Percentiles rank a stretch among this genome's conserved stretches.
phyloP scores from a whole-genome alignment of 2,888 invertebrate genomes.

The Falcaria lacertinaria region DNA sequence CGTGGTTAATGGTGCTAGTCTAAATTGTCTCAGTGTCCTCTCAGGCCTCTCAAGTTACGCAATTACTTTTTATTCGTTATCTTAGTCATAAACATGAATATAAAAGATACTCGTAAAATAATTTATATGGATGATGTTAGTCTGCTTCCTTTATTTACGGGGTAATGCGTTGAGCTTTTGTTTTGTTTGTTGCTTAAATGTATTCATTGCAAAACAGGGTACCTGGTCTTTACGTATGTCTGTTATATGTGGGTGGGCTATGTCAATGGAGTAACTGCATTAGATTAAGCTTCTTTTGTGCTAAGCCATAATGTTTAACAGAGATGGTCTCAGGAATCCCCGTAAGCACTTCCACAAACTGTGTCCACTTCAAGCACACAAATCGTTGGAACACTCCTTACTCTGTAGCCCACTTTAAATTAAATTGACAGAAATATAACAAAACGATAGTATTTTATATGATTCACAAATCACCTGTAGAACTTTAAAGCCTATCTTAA shows the following conservation, averaged over 20 bases:
- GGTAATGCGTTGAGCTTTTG: too few relatives aligned
- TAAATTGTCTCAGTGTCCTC: slow-evolving; percentile 20
- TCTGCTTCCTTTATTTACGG: not conserved
- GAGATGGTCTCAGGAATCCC: not conserved
- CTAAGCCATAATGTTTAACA: not conserved
- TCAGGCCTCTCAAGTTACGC: slow-evolving; percentile 23
- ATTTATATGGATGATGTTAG: slow-evolving; percentile 17
- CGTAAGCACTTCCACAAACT: slow-evolving; percentile 1
- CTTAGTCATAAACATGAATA: slow-evolving; percentile 26
- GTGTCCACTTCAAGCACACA: slow-evolving; percentile 9
- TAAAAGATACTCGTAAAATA: slow-evolving; percentile 26
- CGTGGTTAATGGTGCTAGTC: slow-evolving; percentile 28
- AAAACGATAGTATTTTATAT: too few relatives aligned
- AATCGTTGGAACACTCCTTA: slow-evolving; percentile 21
- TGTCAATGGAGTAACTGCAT: not conserved
- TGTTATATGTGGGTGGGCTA: not conserved
- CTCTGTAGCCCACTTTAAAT: slow-evolving; percentile 41
- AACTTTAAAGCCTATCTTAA: too few relatives aligned
- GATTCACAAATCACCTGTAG: too few relatives aligned
- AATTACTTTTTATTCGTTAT: slow-evolving; percentile 33
- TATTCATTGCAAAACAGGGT: too few relatives aligned
- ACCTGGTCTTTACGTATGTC: too few relatives aligned
- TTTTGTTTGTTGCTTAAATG: too few relatives aligned
- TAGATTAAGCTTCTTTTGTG: not conserved
- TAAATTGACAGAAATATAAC: too few relatives aligned